phyloP scores from a whole-genome alignment of 2,888 invertebrate species.

The Hypena proboscidalis region DNA sequence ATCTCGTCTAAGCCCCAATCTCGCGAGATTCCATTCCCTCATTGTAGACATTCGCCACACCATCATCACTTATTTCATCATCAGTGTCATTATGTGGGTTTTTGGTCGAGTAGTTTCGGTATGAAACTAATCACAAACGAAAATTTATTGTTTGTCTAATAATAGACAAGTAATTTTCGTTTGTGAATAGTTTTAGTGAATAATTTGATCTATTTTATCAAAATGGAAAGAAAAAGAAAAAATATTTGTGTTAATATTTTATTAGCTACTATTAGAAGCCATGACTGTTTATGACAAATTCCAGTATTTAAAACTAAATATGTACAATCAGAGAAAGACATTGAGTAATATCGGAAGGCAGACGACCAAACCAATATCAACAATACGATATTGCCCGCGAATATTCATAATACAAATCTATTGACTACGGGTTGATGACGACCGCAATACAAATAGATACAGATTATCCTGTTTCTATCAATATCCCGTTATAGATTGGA shows the following conservation, averaged over 20 bases:
- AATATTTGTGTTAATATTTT: constrained; percentile 59
- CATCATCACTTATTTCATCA: too few relatives aligned
- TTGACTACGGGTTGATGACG: constrained; percentile 9
- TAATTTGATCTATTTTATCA: constrained; percentile 5
- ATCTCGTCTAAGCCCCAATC: too few relatives aligned
- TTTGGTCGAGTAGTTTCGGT: too few relatives aligned
- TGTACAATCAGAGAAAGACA: constrained; percentile 46
- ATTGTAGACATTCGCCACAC: too few relatives aligned
- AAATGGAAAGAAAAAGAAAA: constrained; percentile 25
- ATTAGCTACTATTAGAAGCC: constrained; percentile 72
- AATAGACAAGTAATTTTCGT: too few relatives aligned
- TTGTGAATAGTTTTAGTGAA: too few relatives aligned
- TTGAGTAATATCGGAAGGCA: constrained; percentile 10
- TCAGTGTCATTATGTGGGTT: too few relatives aligned
- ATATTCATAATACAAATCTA: constrained; percentile 9
- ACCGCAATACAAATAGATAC: constrained; percentile 13
- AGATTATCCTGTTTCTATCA: constrained; percentile 15
- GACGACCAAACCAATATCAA: constrained; percentile 12
- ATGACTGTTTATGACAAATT: constrained; percentile 54
- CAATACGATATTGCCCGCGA: constrained; percentile 10
- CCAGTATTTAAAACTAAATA: constrained; percentile 51
- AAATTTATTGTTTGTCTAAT: too few relatives aligned
- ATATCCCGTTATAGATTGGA: constrained; percentile 15
- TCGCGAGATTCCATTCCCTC: too few relatives aligned
- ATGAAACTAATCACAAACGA: too few relatives aligned